phyloP scores from a whole-genome alignment of 2,888 invertebrate species.

The Drosophila antonietae region DNA sequence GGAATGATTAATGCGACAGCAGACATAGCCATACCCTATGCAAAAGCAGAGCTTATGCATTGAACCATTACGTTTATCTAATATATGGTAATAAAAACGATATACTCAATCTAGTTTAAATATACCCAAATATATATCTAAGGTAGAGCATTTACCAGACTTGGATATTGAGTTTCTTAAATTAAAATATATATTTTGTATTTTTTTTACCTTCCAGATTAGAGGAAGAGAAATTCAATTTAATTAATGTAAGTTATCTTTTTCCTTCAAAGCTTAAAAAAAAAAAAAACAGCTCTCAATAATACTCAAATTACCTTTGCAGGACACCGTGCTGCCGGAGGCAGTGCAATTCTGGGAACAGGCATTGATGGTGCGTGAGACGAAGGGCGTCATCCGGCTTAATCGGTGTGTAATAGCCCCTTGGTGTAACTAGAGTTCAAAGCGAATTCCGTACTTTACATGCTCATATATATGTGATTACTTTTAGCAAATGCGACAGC shows the following conservation, averaged over 20 bases:
- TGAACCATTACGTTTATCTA: not conserved
- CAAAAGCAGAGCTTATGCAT: constrained; percentile 7
- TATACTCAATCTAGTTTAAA: not conserved
- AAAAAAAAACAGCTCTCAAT: not conserved
- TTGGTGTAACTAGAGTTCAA: not conserved
- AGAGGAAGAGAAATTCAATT: constrained; percentile 92
- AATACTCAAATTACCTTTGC: constrained; percentile 54
- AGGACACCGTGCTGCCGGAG: constrained; percentile 95
- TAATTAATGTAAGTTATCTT: constrained; percentile 93
- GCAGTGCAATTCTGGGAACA: constrained; percentile 97
- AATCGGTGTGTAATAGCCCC: constrained; percentile 88
- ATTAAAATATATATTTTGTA: not conserved
- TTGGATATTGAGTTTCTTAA: not conserved
- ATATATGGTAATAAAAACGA: not conserved
- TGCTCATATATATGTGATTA: constrained; percentile 3
- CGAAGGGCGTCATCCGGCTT: constrained; percentile 93
- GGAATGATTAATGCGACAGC: constrained; percentile 42
- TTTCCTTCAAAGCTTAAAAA: too few relatives aligned
- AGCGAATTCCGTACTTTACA: not conserved
- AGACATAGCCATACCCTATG: not conserved
- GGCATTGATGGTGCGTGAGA: constrained; percentile 94
- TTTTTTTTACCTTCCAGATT: constrained; percentile 87
- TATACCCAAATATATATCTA: not conserved
- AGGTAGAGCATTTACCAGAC: too few relatives aligned
- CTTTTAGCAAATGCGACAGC: constrained; percentile 92